Evolutionary conservation across 2,113 vertebrate genomes (phyloP).

Genomic region (Callopanchax toddi): DNA sequence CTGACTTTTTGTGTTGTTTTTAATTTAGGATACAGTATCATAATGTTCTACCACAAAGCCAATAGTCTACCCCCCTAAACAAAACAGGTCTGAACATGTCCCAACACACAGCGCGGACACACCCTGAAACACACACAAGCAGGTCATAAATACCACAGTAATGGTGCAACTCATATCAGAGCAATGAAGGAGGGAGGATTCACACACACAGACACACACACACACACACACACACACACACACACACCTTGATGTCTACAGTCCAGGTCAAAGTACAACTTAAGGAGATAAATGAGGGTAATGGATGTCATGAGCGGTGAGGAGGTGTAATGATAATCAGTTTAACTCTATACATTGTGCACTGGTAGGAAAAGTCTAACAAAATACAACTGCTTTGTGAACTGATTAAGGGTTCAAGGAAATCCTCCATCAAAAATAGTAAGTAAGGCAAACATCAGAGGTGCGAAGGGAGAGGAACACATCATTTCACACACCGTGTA

Average conservation of each 20-base stretch:
- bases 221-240: conserved; percentile 21
- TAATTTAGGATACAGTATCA: conserved; percentile 44
- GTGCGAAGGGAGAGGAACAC: conserved; percentile 75
- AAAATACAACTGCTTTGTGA: conserved; percentile 80
- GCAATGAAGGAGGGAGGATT: conserved; percentile 44
- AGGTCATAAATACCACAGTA: conserved; percentile 67
- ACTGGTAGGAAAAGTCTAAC: conserved; percentile 80
- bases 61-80: conserved; percentile 38
- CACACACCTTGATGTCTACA: conserved; percentile 43
- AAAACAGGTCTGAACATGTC: conserved; percentile 60
- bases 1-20: conserved; percentile 12
- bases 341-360: conserved; percentile 78
- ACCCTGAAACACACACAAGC: conserved; percentile 53
- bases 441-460: conserved; percentile 80
- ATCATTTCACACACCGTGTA: conserved; percentile 74
- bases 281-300: conserved; percentile 1
- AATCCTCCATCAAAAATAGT: conserved; percentile 79
- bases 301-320: conserved; percentile 54
- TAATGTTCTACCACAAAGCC: conserved; percentile 44
- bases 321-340: conserved; percentile 47
- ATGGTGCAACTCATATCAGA: conserved; percentile 57
- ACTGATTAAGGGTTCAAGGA: conserved; percentile 73
- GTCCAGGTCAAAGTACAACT: conserved; percentile 48
- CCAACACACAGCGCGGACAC: conserved; percentile 41
- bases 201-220: too few relatives aligned